Base-by-base conservation (phyloP, 2,113 vertebrate genomes). In the Phyllopteryx taeniolatus region DNA sequence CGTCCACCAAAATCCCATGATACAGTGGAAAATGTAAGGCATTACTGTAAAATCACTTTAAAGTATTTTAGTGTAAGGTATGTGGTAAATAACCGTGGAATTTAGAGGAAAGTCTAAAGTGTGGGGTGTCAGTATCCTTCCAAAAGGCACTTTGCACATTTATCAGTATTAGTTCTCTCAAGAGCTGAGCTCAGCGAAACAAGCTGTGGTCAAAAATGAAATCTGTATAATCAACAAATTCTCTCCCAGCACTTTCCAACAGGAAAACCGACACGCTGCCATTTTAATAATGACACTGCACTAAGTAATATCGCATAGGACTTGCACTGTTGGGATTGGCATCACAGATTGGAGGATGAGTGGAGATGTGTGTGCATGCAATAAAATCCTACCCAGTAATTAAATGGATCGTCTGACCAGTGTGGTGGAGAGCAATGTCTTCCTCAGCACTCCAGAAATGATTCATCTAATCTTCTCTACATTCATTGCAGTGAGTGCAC, bases 401-500 rank as follows among this genome's bases (percentile, higher is more conserved):
- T 77, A 91, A 56, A 65, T 51, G 75, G 77, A 89, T 79, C 79
- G 83, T 19, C 67, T 77, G 74, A 67, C 61, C 43, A 2, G 3
- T 72, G 75, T 31, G 68, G 75, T 73, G 33, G 63, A 54, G 69
- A 53, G 43, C 42, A 15, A 53, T 62, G 79, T 79, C 77, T 70
- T 71, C 60, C 60, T 70, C 60, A 64, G 19, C 76, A 44, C 67
- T 65, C 7, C 60, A 56, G 75, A 75, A 76, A n/a, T 31, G 47
- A 68, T 49, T 42, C 14, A 19, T 67, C 68, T 63, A 78, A 83
- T 77, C 68, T 42, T 9, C 47, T 27, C 62, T 10, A 59, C 64
- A 70, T 74, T 87, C 84, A 88, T 90, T 77, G 76, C 70, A 57
- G 19, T 68, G 79, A 89, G 88, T 88, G 81, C 79, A 72, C 46